These are phyloP conservation scores for Salarias fasciatus DNA, from an alignment of 2,797 vertebrate species.

Conservation along the genomic window DNA sequence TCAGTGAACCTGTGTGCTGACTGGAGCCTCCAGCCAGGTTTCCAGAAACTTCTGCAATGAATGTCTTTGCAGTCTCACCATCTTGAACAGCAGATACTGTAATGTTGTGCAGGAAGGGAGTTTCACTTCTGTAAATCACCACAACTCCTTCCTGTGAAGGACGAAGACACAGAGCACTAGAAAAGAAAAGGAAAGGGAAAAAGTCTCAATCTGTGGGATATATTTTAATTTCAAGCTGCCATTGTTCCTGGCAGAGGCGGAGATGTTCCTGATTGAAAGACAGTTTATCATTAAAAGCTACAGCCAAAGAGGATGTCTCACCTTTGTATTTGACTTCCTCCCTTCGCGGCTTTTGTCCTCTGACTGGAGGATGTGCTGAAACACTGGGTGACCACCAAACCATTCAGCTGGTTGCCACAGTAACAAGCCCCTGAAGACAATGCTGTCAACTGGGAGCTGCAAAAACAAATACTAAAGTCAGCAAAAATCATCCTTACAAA, in stretches of 20 bases:
- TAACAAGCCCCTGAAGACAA: conserved; percentile 60
- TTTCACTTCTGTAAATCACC: conserved; percentile 62
- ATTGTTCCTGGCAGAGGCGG: too few relatives aligned
- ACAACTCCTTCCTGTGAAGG: conserved; percentile 39
- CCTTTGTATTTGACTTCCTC: conserved; percentile 47
- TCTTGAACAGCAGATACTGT: conserved; percentile 45
- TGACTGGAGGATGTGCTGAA: conserved; percentile 34
- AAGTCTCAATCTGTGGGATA: neutral
- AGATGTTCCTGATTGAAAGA: too few relatives aligned
- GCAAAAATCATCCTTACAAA: too few relatives aligned
- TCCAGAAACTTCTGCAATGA: conserved; percentile 64
- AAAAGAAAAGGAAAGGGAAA: conserved; percentile 10
- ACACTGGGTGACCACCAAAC: conserved; percentile 39
- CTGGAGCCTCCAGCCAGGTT: conserved; percentile 51
- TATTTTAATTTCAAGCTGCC: too few relatives aligned
- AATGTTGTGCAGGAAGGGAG: conserved; percentile 64
- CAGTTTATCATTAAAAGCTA: too few relatives aligned
- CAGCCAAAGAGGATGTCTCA: conserved; percentile 41
- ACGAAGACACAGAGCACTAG: conserved; percentile 38
- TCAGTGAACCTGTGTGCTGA: conserved; percentile 67
- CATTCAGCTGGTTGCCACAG: conserved; percentile 58
- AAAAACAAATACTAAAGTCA: conserved; percentile 6
- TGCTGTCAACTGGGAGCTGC: conserved; percentile 56
- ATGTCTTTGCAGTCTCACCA: conserved; percentile 46
- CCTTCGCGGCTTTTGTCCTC: conserved; percentile 18